These are phyloP conservation scores for Malthinus flaveolus DNA, from an alignment of 2,888 invertebrate genomes.

Conservation along the genomic window DNA sequence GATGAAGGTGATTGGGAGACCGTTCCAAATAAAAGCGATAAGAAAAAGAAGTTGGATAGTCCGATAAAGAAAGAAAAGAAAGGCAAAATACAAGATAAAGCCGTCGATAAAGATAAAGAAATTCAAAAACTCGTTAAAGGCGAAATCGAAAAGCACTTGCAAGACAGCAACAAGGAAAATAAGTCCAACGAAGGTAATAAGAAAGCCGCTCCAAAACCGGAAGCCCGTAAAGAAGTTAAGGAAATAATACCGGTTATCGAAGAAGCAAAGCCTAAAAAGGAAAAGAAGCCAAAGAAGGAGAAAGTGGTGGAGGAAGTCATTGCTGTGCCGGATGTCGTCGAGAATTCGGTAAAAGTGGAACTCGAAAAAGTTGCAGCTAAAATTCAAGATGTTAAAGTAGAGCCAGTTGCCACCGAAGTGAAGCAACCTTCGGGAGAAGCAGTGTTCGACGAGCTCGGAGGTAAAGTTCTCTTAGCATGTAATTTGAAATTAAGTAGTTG, in stretches of 20 bases:
- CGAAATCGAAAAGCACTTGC: slow-evolving; percentile 56
- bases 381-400: slow-evolving; percentile 36
- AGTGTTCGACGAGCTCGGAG: slow-evolving; percentile 64
- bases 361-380: slow-evolving; percentile 23
- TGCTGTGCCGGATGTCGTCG: slow-evolving; percentile 40
- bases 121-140: slow-evolving; percentile 58
- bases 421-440: slow-evolving; percentile 43
- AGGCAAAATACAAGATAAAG: slow-evolving; percentile 42
- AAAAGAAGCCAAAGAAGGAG: slow-evolving; percentile 53
- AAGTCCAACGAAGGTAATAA: slow-evolving; percentile 27
- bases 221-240: slow-evolving; percentile 43
- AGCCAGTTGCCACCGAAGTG: slow-evolving; percentile 34
- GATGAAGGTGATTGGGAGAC: slow-evolving; percentile 78
- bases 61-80: slow-evolving; percentile 53
- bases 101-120: slow-evolving; percentile 41
- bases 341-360: slow-evolving; percentile 41
- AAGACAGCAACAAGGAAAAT: slow-evolving; percentile 50
- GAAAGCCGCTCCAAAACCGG: slow-evolving; percentile 29
- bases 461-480: no score
- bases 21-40: slow-evolving; percentile 70
- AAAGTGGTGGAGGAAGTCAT: slow-evolving; percentile 33
- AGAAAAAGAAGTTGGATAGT: slow-evolving; percentile 66
- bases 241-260: slow-evolving; percentile 40
- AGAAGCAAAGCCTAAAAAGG: slow-evolving; percentile 48
- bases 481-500: no score